These are phyloP conservation scores for Hyaena hyaena DNA, from an alignment of 2,113 vertebrate genomes.

Conservation along the genomic window DNA sequence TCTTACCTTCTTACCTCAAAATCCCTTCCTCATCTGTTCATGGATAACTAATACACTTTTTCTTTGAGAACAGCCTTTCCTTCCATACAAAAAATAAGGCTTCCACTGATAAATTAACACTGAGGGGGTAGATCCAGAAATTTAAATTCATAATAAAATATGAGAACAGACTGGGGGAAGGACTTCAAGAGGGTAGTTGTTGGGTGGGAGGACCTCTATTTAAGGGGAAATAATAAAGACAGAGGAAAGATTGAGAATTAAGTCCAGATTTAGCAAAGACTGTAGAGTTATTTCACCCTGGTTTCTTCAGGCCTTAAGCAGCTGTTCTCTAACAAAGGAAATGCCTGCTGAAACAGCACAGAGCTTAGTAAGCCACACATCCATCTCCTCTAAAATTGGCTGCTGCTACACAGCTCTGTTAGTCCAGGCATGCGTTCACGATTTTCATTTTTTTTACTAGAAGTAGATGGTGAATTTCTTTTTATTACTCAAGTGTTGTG, in stretches of 20 bases:
- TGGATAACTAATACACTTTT: background rate
- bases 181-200: background rate
- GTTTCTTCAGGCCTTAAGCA: background rate
- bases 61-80: background rate
- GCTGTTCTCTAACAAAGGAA: background rate
- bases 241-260: background rate
- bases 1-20: conserved; percentile 18
- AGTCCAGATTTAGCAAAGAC: background rate
- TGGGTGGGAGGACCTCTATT: background rate
- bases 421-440: background rate
- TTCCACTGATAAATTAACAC: background rate
- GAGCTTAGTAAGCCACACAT: background rate
- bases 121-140: background rate
- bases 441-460: background rate
- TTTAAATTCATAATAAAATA: conserved; percentile 21
- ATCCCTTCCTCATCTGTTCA: background rate
- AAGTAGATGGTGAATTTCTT: background rate
- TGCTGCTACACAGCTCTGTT: background rate
- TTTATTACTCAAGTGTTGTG: background rate
- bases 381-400: background rate
- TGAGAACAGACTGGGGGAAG: background rate
- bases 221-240: background rate
- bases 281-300: background rate
- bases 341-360: background rate
- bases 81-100: background rate